phyloP scores from a whole-genome alignment of 2,888 invertebrate species.

The Autographa gamma region DNA sequence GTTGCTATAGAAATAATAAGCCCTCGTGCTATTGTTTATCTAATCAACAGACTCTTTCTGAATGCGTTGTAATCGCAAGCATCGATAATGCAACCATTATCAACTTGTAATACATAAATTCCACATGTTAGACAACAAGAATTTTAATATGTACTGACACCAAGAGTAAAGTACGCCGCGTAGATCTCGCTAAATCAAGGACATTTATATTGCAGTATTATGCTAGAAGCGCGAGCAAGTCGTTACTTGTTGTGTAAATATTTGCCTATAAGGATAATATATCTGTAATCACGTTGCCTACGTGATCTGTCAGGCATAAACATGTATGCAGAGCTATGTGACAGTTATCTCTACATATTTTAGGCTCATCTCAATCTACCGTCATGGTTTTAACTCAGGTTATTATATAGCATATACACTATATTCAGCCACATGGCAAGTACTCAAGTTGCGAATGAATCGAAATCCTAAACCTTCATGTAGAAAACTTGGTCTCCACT shows the following conservation, averaged over 20 bases:
- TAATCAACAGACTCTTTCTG: background rate
- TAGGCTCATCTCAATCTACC: too few relatives aligned
- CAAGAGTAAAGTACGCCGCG: background rate
- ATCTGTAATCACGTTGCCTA: background rate
- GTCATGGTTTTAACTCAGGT: too few relatives aligned
- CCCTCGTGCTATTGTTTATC: background rate
- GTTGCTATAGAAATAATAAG: background rate
- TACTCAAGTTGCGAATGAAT: too few relatives aligned
- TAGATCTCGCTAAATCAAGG: background rate
- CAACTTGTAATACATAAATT: background rate
- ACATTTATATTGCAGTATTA: background rate
- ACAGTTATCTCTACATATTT: background rate
- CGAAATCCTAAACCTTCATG: too few relatives aligned
- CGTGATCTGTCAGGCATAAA: background rate
- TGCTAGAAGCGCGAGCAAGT: background rate
- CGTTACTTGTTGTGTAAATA: background rate
- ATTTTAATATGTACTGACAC: background rate
- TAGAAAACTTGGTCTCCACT: too few relatives aligned
- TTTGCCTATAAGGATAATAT: background rate
- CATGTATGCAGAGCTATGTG: background rate
- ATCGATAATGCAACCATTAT: conserved; percentile 4
- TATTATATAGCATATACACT: too few relatives aligned
- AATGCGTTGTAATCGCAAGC: background rate
- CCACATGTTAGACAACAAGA: background rate
- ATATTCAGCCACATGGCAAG: too few relatives aligned